Percentiles rank a stretch among this genome's conserved stretches.
These are phyloP conservation scores for Nycticorax nycticorax DNA, from an alignment of 2,113 vertebrate genomes.

Conservation along the genomic window DNA sequence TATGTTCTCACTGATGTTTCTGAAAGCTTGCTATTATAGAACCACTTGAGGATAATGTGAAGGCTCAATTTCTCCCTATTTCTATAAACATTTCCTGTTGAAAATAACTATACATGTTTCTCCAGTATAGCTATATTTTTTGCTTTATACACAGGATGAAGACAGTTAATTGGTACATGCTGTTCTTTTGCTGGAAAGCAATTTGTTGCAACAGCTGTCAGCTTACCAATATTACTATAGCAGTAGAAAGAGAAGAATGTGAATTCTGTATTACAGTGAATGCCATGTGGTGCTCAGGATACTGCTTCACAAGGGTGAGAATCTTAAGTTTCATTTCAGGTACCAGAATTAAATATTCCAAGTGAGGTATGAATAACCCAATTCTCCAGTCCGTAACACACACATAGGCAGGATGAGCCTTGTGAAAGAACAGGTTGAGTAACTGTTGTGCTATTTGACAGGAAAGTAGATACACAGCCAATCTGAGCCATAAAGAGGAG, in stretches of 20 bases:
- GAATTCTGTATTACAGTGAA: conserved; percentile 76
- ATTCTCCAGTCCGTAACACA: accelerated
- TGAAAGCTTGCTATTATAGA: neutral
- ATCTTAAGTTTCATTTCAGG: neutral
- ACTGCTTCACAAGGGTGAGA: conserved; percentile 85
- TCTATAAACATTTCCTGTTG: neutral
- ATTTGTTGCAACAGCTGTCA: conserved; percentile 74
- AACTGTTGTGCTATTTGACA: neutral
- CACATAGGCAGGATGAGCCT: neutral
- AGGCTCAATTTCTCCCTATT: neutral
- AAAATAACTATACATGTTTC: neutral
- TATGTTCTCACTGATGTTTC: neutral
- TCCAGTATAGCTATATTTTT: neutral
- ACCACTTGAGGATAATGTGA: neutral
- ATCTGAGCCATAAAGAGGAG: neutral
- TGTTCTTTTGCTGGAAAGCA: conserved; percentile 79
- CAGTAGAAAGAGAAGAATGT: conserved; percentile 86
- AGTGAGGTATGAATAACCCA: neutral
- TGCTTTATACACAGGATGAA: conserved; percentile 71
- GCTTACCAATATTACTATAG: conserved; percentile 81
- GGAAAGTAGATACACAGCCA: neutral
- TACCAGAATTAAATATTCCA: neutral
- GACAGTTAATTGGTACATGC: conserved; percentile 75
- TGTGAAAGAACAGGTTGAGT: neutral
- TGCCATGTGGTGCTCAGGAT: conserved; percentile 85